Percentiles rank a stretch among this genome's conserved stretches.
phyloP scores from a whole-genome alignment of 2,113 vertebrate species.

The Delphinus delphis region DNA sequence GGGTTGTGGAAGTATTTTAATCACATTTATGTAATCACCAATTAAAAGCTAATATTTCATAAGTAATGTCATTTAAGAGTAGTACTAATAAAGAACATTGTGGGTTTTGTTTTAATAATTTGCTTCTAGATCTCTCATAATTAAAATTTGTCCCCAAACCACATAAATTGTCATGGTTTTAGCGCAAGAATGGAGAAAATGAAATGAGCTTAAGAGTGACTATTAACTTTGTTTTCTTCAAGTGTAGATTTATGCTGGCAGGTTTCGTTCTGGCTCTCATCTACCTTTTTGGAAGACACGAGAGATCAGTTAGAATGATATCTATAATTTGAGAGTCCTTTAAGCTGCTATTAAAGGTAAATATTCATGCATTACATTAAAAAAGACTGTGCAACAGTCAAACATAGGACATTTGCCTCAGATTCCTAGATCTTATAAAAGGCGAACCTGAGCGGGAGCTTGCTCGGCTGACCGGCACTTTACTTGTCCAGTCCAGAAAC shows the following conservation, averaged over 20 bases:
- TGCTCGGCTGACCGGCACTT: background rate
- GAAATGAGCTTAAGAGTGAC: background rate
- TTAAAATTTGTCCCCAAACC: constrained; percentile 4
- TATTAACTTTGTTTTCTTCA: background rate
- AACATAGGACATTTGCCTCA: background rate
- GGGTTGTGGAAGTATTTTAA: constrained; percentile 15
- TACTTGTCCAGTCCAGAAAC: background rate
- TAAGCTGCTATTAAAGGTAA: background rate
- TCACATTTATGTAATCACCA: background rate
- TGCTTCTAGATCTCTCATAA: constrained; percentile 28
- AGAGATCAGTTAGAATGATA: background rate
- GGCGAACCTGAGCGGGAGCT: background rate
- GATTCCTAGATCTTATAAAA: background rate
- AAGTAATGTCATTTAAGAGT: background rate
- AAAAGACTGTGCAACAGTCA: background rate
- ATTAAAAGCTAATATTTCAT: constrained; percentile 45
- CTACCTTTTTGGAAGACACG: background rate
- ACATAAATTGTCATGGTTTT: constrained; percentile 6
- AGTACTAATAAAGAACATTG: background rate
- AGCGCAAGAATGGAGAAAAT: background rate
- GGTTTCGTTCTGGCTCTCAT: background rate
- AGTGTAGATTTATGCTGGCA: background rate
- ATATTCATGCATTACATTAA: background rate
- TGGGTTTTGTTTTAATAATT: constrained; percentile 14
- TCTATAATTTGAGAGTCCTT: background rate